Evolutionary conservation across 2,113 vertebrate genomes (phyloP).

Genomic region (Eptesicus fuscus): DNA sequence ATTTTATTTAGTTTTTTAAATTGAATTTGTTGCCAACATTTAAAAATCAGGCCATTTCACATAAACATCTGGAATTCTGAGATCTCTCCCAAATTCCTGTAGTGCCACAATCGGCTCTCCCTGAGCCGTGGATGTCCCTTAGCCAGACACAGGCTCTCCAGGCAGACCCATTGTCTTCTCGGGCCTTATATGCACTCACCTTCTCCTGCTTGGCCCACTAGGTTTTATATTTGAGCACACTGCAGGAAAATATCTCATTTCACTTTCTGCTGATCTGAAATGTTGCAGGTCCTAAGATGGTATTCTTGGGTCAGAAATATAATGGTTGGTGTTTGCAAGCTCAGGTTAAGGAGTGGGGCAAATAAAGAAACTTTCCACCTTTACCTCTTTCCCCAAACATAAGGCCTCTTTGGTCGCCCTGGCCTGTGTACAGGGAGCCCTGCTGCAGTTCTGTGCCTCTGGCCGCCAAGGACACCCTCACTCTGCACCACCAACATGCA

Average conservation of each 20-base stretch:
- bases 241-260: neutral
- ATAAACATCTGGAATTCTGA: constrained; percentile 33
- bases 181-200: neutral
- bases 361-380: neutral
- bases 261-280: neutral
- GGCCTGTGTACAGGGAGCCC: fast-evolving
- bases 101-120: neutral
- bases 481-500: neutral
- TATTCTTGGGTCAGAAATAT: neutral
- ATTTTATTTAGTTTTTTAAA: neutral
- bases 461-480: neutral
- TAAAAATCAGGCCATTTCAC: neutral
- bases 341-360: neutral
- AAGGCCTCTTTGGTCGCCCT: neutral
- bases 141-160: neutral
- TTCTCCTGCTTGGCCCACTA: neutral
- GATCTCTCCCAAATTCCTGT: neutral
- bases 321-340: neutral
- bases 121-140: neutral
- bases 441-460: neutral
- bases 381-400: neutral
- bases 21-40: constrained; percentile 7
- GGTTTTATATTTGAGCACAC: neutral
- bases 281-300: neutral
- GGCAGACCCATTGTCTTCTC: too few species aligned